Percentiles rank a stretch among this genome's conserved stretches.
Conservation (phyloP, 2,797 vertebrate genomes). For the Potorous gilbertii region DNA sequence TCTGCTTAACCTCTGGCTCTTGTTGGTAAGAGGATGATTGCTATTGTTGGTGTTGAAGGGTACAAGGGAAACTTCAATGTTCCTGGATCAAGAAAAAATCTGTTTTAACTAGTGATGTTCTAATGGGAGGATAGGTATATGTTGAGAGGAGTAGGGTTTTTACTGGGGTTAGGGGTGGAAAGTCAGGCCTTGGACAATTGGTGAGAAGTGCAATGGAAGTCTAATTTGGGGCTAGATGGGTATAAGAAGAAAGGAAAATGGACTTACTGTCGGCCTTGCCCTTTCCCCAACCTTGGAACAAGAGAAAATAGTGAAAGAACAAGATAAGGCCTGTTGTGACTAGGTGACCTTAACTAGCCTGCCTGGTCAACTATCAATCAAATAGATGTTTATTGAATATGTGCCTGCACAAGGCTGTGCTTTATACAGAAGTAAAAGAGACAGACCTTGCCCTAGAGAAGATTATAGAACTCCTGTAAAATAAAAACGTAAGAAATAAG, state of each 20-base stretch:
- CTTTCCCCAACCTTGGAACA: no score
- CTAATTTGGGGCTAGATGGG: background rate
- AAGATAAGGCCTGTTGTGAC: background rate
- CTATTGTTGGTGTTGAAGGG: background rate
- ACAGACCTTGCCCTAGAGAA: background rate
- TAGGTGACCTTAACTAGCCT: background rate
- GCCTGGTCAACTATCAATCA: background rate
- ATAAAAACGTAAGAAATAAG: background rate
- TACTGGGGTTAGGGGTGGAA: background rate
- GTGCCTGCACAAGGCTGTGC: background rate
- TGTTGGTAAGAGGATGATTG: accelerated
- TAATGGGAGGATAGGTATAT: background rate
- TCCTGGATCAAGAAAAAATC: background rate
- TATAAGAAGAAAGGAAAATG: background rate
- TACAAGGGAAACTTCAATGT: background rate
- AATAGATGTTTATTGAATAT: background rate
- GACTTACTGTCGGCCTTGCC: background rate
- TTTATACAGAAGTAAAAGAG: background rate
- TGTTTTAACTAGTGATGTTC: background rate
- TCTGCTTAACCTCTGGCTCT: accelerated
- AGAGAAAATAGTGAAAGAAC: background rate
- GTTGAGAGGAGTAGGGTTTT: background rate
- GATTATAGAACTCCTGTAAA: background rate
- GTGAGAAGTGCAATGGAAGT: background rate
- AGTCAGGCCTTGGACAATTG: background rate